Base-by-base conservation (phyloP, 1,140 invertebrate genomes). In the Drosophila sproati region DNA sequence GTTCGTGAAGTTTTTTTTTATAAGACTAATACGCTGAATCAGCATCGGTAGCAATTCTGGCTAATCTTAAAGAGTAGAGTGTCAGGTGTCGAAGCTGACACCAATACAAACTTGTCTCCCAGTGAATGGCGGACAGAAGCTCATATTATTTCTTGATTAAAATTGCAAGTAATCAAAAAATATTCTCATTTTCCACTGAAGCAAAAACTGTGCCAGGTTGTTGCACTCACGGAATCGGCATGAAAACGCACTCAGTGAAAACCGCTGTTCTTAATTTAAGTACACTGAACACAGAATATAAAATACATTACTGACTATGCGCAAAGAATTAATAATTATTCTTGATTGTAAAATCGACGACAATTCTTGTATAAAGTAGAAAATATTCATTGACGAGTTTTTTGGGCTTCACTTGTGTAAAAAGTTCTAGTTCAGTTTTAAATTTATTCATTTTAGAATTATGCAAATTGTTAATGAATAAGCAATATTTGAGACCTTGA, bases 71-170 rank as follows among this genome's bases (percentile, higher is more conserved):
- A 62, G 47, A 48, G 12, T 34, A 41, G 60, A 56, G 29, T 61
- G 71, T 73, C 64, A 71, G 73, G 39, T 78, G 78, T 63, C 82
- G 77, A 86, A 82, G 77, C 68, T 88, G 83, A 77, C 82, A 86
- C 83, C 79, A 68, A 77, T 79, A 57, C 82, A 28, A 62, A 29
- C 51, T 28, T 31, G 52, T 67, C 34, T 57, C 48, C 35, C 31
- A 31, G 35, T 35, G 4, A 50, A 32, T 20, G 20, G 20, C 20
- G 20, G 61, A 37, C 31, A 52, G 29, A 60, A 48, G 60, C 73
- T 76, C 75, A 60, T 57, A 72, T 61, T 68, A 51, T 69, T 62
- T 72, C 73, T 87, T 83, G 83, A 87, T 87, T 87, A 80, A 87
- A 83, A 77, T 88, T 81, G 73, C 59, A 71, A 69, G 68, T 68